Conservation (phyloP, 2,888 invertebrate genomes). For the Euspilapteryx auroguttella region DNA sequence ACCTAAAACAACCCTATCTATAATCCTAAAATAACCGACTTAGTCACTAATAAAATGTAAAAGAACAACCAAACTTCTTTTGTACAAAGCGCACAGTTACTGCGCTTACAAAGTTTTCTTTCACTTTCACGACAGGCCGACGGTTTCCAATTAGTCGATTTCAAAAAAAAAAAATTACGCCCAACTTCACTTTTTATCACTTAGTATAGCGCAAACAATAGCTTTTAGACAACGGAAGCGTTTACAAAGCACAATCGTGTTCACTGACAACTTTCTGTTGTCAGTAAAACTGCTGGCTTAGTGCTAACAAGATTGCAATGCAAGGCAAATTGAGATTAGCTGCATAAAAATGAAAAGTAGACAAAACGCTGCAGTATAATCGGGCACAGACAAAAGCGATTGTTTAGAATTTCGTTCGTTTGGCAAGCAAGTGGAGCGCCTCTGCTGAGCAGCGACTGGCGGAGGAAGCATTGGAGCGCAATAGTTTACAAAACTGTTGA, state of each 20-base stretch:
- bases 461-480: slow-evolving; percentile 16
- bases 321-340: too few species aligned
- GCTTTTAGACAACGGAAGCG: slow-evolving; percentile 11
- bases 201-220: slow-evolving; percentile 34
- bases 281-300: background rate
- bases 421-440: background rate
- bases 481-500: slow-evolving; percentile 18
- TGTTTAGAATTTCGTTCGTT: too few species aligned
- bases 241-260: slow-evolving; percentile 13
- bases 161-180: slow-evolving; percentile 22
- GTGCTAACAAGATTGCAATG: too few species aligned
- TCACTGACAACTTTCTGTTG: slow-evolving; percentile 16
- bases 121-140: slow-evolving; percentile 25
- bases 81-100: too few species aligned
- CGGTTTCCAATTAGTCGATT: slow-evolving; percentile 25
- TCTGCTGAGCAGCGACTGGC: slow-evolving; percentile 8
- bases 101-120: too few species aligned
- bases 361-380: too few species aligned
- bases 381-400: too few species aligned
- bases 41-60: too few species aligned
- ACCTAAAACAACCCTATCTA: too few species aligned
- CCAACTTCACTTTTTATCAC: slow-evolving; percentile 19
- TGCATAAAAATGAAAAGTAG: too few species aligned
- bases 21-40: too few species aligned
- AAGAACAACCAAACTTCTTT: too few species aligned